Evolutionary conservation across 2,797 vertebrate genomes (phyloP).

Genomic region (Chelon auratus): DNA sequence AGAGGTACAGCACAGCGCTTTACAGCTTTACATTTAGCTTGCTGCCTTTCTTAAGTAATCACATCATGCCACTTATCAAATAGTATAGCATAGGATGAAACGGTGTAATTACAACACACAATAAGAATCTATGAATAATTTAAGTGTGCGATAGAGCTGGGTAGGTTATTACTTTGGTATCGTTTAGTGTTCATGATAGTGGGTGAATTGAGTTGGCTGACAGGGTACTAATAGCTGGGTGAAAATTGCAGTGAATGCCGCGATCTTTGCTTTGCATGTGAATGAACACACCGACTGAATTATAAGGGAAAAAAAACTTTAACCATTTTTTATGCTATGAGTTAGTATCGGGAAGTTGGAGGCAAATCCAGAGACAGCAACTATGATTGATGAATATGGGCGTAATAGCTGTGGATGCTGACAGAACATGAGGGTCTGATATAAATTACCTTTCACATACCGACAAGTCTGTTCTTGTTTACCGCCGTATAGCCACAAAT

Average conservation of each 20-base stretch:
- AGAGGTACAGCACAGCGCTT: constrained; percentile 11
- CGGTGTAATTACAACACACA: constrained; percentile 71
- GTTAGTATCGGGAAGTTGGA: constrained; percentile 49
- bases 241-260: constrained; percentile 59
- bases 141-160: constrained; percentile 45
- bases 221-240: constrained; percentile 52
- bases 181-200: constrained; percentile 58
- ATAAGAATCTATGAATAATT: constrained; percentile 80
- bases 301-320: constrained; percentile 32
- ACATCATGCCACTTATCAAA: constrained; percentile 32
- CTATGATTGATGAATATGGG: constrained; percentile 71
- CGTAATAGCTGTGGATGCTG: constrained; percentile 51
- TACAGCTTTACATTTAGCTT: constrained; percentile 28
- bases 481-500: constrained; percentile 44
- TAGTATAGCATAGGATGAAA: constrained; percentile 58
- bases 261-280: constrained; percentile 67
- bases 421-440: constrained; percentile 57
- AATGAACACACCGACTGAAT: constrained; percentile 52
- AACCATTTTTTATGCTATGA: constrained; percentile 41
- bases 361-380: constrained; percentile 46
- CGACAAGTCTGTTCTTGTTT: constrained; percentile 54
- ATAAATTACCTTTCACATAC: constrained; percentile 62
- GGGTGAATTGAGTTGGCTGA: constrained; percentile 60
- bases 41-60: constrained; percentile 39
- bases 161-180: constrained; percentile 61